Conservation (phyloP, 2,113 vertebrate species). For the Engystomops pustulosus region DNA sequence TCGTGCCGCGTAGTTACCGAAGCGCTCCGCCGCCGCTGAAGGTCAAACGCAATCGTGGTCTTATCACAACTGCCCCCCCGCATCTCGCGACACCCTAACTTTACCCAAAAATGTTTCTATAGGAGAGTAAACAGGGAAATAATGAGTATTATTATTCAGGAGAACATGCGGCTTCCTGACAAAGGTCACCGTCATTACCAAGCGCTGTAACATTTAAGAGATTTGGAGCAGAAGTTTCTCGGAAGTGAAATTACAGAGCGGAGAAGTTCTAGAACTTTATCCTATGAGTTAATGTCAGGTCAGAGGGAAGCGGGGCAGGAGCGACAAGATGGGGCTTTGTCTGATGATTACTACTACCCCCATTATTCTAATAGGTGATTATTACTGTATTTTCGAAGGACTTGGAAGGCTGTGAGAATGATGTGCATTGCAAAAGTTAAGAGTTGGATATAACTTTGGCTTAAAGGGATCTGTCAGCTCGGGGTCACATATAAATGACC, state of each 20-base stretch:
- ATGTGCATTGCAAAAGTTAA: background rate
- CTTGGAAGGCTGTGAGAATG: no score
- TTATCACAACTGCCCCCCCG: background rate
- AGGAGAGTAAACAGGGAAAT: slow-evolving; percentile 29
- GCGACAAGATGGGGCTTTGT: no score
- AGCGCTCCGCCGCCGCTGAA: background rate
- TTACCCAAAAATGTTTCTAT: background rate
- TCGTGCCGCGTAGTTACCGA: background rate
- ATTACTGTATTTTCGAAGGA: no score
- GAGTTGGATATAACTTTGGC: background rate
- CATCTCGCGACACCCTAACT: slow-evolving; percentile 1
- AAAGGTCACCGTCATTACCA: slow-evolving; percentile 44
- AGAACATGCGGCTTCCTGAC: slow-evolving; percentile 5
- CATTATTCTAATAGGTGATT: no score
- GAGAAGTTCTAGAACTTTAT: background rate
- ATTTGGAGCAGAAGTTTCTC: slow-evolving; percentile 7
- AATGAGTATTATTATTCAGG: slow-evolving; percentile 31
- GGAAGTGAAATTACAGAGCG: slow-evolving; percentile 26
- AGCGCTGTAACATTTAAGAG: slow-evolving; percentile 19
- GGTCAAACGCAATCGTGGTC: background rate
- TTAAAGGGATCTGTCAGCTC: no score
- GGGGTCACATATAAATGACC: no score
- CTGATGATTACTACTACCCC: background rate
- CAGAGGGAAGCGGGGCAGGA: no score
- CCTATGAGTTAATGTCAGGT: background rate